Evolutionary conservation across 2,797 vertebrate species (phyloP), one percentile per base, ranked within the genome.

Genomic region (Chromis chromis): DNA sequence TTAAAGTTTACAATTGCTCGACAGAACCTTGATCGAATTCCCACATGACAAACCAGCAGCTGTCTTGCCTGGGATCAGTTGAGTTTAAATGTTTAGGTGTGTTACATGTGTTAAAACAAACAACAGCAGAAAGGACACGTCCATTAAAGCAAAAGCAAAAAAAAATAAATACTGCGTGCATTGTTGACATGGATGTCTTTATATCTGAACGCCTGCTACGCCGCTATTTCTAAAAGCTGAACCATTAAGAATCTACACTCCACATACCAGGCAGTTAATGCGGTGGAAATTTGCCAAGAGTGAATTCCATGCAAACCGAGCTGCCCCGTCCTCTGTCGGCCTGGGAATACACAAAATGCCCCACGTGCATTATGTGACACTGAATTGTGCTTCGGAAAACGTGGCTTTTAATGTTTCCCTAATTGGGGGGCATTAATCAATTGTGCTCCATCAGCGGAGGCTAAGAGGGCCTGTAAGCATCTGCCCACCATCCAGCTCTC

Each of bases 361-460:
- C 75, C 79, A 71, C 83, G 72, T 82, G 80, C 84, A 87, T 90
- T 86, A 88, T 83, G 72, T 63, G 88, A 87, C 88, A 81, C 80
- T 60, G 78, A 83, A 84, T 89, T 89, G 88, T 89, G 87, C 92
- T 91, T 84, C 83, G 69, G 90, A 89, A 91, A 92, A 91, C 64
- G 73, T 80, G 66, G 62, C 91, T 93, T 94, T 94, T 92, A 93
- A 93, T 94, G 92, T 93, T 84, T 89, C 86, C 83, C 87, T 95
- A 94, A 95, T 94, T 95, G 93, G 85, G 77, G 86, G 76, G 76
- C 92, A 94, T 94, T 92, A 94, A 94, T 95, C 94, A 94, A 93
- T 92, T 90, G 89, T 74, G 65, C 88, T 94, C 92, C 90, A 91
- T 94, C 92, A 93, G 81, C 92, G 75, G 83, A 88, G 88, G 84